Evolutionary conservation across 2,888 invertebrate genomes (phyloP), one percentile per base, ranked within the genome.

Genomic region (Drosophila suboccidentalis): DNA sequence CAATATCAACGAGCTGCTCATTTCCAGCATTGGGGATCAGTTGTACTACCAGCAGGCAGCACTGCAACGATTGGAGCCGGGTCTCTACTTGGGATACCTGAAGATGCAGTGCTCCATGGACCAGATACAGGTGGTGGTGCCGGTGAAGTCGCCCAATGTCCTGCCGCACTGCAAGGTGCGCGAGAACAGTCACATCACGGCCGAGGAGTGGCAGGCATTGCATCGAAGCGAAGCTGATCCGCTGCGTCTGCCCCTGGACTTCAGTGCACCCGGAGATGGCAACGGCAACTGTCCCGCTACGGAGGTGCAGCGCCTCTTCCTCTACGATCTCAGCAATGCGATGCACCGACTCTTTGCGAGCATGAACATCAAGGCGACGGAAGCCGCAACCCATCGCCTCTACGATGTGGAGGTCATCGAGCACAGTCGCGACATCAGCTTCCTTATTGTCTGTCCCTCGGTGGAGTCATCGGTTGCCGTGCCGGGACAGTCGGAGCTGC

Each of bases 71-170:
- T 93, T 99, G 53, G 94, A 96, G 2, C 95, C 96, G 34, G 99
- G 99, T 0, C 94, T 99, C 22, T 99, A 99, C 93, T 94, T 99
- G 79, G 98, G 98, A 41, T 99, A 99, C 93, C 94, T 99, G 75
- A 99, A 99, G 93, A 96, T 99, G 94, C 97, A 98, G 91, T 98
- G 98, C 80, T 98, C 98, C 1, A 97, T 99, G 62, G 99, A 99
- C 92, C 95, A 97, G 69, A 97, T 99, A 49, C 96, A 98, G 88
- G 96, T 99, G 10, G 96, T 99, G 49, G 98, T 98, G 26, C 97
- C 98, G 0, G 95, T 97, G 59, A 96, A 97, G 89, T 96, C 97
- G 1, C 99, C 99, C 4, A 99, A 98, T 92, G 97, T 98, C 80
- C 94, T 99, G 78, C 99, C 99, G 0, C 97, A 98, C 92, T 97